phyloP scores from a whole-genome alignment of 2,797 vertebrate genomes.

The Micrastur ruficollis region DNA sequence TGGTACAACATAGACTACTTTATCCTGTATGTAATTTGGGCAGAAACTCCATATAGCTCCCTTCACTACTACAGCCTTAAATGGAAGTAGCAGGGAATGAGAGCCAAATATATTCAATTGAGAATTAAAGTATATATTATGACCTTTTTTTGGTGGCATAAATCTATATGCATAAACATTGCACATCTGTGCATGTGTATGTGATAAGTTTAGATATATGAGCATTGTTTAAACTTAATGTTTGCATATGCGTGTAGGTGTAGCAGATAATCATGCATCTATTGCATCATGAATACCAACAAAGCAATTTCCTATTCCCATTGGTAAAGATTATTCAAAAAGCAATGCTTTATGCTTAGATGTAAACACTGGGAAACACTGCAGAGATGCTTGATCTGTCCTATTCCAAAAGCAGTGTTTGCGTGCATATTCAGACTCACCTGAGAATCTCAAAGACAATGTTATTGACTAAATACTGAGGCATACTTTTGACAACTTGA shows the following conservation, averaged over 20 bases:
- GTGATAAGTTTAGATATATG: background rate
- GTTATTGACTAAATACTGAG: background rate
- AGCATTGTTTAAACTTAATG: background rate
- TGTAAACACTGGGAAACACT: background rate
- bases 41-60: background rate
- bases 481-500: background rate
- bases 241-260: background rate
- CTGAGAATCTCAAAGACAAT: background rate
- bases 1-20: constrained; percentile 36
- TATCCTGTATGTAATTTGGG: constrained; percentile 3
- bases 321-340: background rate
- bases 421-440: background rate
- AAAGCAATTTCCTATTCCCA: background rate
- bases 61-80: constrained; percentile 4
- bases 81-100: background rate
- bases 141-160: background rate
- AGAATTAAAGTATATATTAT: background rate
- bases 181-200: background rate
- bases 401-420: background rate
- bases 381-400: background rate
- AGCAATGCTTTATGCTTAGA: background rate
- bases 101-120: background rate
- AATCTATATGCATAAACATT: background rate
- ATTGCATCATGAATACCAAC: background rate
- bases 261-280: background rate